Evolutionary conservation across 2,113 vertebrate genomes (phyloP), one percentile per base, ranked within the genome.

Genomic region (Empidonax traillii): DNA sequence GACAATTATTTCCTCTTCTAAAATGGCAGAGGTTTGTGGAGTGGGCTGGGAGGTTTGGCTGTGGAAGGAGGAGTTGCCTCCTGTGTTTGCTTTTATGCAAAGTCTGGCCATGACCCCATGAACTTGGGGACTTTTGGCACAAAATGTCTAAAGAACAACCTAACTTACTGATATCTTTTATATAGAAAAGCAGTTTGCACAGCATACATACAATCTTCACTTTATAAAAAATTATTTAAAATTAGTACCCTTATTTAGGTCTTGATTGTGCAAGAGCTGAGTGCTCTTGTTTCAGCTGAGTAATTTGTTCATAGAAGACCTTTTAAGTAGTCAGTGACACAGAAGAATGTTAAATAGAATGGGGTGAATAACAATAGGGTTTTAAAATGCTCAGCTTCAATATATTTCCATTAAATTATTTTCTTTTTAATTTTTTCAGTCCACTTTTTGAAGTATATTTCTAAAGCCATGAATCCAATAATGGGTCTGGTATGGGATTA

Each of bases 261-360:
- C 51, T 46, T 94, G 87, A 77, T 90, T 90, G 91, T 59, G 72
- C 68, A 90, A 81, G 85, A 91, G 63, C 78, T 67, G 82, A 91
- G 82, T 86, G 87, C 82, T 79, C 82, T 90, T 91, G 43, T 93
- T 94, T 88, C 87, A 87, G 7, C 93, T 66, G 87, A 87, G 43
- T 90, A 63, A 94, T 96, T 85, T 96, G 91, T 80, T 95, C 81
- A 12, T 91, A 6, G 73, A 79, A 94, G 89, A 85, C 81, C 85
- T 96, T 93, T 47, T 94, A 91, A 96, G 72, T 93, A 91, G 94
- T 90, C 92, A 84, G 56, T 90, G 89, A 85, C 63, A 90, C 75
- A 91, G 87, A 95, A 85, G 71, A 85, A 82, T 93, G 55, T 95
- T 95, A 77, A 92, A 86, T 81, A 96, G 94, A 95, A 93, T 56